A percentile compares a stretch with the other conserved stretches of the same genome.
phyloP scores from a whole-genome alignment of 2,888 invertebrate species.

The Peribatodes rhomboidaria region DNA sequence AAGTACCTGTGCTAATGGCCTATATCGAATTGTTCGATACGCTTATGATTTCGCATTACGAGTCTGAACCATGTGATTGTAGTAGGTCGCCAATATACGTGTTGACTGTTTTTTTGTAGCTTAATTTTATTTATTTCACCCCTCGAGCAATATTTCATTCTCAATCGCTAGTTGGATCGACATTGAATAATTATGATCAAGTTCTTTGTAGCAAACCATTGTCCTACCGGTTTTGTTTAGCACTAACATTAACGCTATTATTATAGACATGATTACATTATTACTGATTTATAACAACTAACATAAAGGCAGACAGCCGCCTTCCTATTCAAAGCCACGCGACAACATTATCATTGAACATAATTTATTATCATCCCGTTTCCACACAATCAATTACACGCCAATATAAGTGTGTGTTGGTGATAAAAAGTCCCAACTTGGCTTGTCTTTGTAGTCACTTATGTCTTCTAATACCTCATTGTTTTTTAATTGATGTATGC shows the following conservation, averaged over 20 bases:
- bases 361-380: constrained; percentile 66
- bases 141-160: not conserved
- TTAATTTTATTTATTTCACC: too few relatives aligned
- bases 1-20: constrained; percentile 17
- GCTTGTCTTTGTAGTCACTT: constrained; percentile 3
- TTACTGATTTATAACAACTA: constrained; percentile 46
- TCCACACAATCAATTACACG: constrained; percentile 77
- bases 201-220: constrained; percentile 8
- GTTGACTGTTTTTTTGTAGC: too few relatives aligned
- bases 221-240: constrained; percentile 22
- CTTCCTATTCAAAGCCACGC: constrained; percentile 62
- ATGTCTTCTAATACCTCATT: constrained; percentile 4
- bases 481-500: constrained; percentile 2
- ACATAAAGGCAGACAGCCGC: constrained; percentile 54
- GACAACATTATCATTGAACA: constrained; percentile 67
- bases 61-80: too few relatives aligned
- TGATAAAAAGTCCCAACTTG: constrained; percentile 6
- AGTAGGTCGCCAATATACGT: too few relatives aligned
- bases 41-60: too few relatives aligned
- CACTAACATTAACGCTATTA: constrained; percentile 22
- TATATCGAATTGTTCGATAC: constrained; percentile 10
- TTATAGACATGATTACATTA: constrained; percentile 42
- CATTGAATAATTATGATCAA: constrained; percentile 11
- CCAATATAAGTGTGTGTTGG: constrained; percentile 54
- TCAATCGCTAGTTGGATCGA: not conserved